Conservation (phyloP, 2,113 vertebrate genomes). For the Sylvietta virens region DNA sequence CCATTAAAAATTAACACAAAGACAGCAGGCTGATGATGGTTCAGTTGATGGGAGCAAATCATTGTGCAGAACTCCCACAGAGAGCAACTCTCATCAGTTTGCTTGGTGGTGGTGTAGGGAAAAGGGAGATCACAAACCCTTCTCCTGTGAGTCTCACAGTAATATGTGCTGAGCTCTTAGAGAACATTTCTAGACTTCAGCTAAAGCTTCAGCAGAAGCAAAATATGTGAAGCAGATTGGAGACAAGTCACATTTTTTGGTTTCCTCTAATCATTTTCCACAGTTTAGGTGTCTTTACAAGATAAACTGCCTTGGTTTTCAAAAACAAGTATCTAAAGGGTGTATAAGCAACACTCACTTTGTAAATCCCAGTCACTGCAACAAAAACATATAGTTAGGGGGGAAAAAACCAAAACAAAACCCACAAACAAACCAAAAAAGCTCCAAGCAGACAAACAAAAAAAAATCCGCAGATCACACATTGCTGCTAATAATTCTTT, state of each 20-base stretch:
- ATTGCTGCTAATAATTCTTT: neutral
- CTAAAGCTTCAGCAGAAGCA: neutral
- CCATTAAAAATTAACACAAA: slow-evolving; percentile 30
- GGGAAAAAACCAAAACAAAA: neutral
- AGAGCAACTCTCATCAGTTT: neutral
- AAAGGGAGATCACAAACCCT: neutral
- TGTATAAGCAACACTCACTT: neutral
- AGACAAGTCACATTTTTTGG: neutral
- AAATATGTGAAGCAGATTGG: neutral
- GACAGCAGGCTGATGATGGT: neutral
- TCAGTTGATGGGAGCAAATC: neutral
- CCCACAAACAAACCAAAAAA: neutral
- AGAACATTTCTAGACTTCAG: neutral
- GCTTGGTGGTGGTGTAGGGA: neutral
- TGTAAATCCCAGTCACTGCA: neutral
- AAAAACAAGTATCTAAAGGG: neutral
- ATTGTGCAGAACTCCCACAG: neutral
- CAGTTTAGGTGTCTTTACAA: neutral
- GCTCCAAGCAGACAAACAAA: neutral
- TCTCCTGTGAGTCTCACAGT: neutral
- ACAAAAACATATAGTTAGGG: neutral
- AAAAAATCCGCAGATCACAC: neutral
- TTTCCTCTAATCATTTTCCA: neutral
- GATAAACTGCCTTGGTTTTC: neutral
- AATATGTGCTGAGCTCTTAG: neutral